Evolutionary conservation across 2,113 vertebrate genomes (phyloP), one percentile per base, ranked within the genome.

Genomic region (Xerus inauris): DNA sequence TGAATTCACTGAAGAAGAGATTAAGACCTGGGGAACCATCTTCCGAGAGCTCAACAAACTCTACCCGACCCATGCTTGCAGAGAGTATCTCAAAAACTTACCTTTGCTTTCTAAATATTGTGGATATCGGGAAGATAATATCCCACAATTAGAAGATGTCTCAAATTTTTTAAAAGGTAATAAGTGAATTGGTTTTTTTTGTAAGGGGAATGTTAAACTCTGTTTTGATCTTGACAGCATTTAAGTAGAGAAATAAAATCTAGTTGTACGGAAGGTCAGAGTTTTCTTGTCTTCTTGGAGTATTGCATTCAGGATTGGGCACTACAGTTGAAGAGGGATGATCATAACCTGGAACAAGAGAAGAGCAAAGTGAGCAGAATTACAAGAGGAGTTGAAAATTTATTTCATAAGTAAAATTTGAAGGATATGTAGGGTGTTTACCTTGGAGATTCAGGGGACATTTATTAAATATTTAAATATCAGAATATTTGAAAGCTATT

Each of bases 121-220:
- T 97, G 99, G 99, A 32, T 99, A 99, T 97, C 98, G 99, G 72
- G 99, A 99, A 97, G 99, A 99, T 98, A 99, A 99, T 90, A 99
- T 99, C 22, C 99, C 99, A 28, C 99, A 99, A 97, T 97, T 99
- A 98, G 99, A 99, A 97, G 99, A 99, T 72, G 99, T 99, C 32
- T 99, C 99, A 1, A 98, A 98, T 86, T 99, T 99, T 97, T 99
- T 99, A 92, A 99, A 98, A 98, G 99, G 99, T 99, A 96, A 94
- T 0, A 0, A 65, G 8, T 51, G 84, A 17, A 1, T 67, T 86
- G 72, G 81, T 64, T 83, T 80, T 83, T 80, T 67, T 82, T 81
- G 4, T 79, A 26, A 75, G 57, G n/a, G 11, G 45, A 76, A 59
- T 77, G 40, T 22, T 88, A 40, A 91, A 28, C 5, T 96, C 71